A percentile compares a stretch with the other conserved stretches of the same genome.
These are phyloP conservation scores for Rhinolophus sinicus DNA, from an alignment of 2,113 vertebrate species.

Conservation along the genomic window DNA sequence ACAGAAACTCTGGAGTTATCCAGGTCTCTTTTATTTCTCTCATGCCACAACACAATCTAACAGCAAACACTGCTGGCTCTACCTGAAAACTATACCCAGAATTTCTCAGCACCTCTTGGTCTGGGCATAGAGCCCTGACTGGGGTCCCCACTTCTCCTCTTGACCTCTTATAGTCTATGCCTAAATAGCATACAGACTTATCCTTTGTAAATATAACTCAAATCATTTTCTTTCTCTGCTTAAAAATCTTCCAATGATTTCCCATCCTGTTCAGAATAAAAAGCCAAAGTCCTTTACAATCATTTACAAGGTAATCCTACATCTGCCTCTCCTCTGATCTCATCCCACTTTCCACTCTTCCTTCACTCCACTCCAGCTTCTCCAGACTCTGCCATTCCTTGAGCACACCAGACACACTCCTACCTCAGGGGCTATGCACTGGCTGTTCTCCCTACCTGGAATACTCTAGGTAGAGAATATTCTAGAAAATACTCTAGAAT, in stretches of 20 bases:
- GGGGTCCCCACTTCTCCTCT: neutral
- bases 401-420: neutral
- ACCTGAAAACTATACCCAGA: neutral
- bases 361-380: neutral
- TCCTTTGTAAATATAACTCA: neutral
- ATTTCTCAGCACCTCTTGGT: neutral
- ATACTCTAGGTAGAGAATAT: neutral
- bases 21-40: neutral
- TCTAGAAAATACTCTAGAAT: neutral
- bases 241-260: neutral
- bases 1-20: neutral
- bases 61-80: neutral
- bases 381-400: neutral
- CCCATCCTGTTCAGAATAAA: neutral
- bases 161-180: neutral
- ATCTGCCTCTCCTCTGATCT: neutral
- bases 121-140: neutral
- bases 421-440: neutral
- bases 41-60: neutral
- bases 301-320: neutral
- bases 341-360: neutral
- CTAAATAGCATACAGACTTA: neutral
- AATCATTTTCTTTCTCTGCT: neutral
- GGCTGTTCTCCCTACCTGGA: neutral
- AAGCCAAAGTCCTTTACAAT: neutral